These are phyloP conservation scores for Sapajus apella DNA, from an alignment of 2,113 vertebrate genomes.

Conservation along the genomic window DNA sequence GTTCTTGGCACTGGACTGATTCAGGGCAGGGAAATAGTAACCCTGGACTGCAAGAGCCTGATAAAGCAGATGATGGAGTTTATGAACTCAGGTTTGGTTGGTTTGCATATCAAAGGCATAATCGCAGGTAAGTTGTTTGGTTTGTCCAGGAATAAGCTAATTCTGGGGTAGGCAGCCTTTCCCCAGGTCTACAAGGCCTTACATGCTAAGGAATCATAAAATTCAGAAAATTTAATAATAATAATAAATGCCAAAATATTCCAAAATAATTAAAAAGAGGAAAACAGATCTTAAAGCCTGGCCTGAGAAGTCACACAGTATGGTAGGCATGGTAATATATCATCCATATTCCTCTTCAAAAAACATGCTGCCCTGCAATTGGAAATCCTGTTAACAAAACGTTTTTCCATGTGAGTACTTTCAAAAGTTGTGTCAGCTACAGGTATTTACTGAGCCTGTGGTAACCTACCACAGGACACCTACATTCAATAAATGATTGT, in stretches of 20 bases:
- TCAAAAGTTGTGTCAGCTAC: not conserved
- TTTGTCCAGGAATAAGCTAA: not conserved
- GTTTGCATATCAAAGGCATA: not conserved
- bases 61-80: not conserved
- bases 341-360: not conserved
- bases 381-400: not conserved
- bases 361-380: not conserved
- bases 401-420: not conserved
- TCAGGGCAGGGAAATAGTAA: not conserved
- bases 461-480: not conserved
- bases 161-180: not conserved
- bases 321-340: not conserved
- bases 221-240: not conserved
- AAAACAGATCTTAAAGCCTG: not conserved
- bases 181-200: not conserved
- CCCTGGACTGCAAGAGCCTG: not conserved
- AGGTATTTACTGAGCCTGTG: not conserved
- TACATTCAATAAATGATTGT: not conserved
- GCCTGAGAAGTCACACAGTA: not conserved
- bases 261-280: not conserved
- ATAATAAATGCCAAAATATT: not conserved
- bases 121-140: not conserved
- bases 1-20: rapidly evolving
- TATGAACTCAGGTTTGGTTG: not conserved
- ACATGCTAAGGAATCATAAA: not conserved